Evolutionary conservation across 2,797 vertebrate species (phyloP).

Genomic region (Amazona ochrocephala): DNA sequence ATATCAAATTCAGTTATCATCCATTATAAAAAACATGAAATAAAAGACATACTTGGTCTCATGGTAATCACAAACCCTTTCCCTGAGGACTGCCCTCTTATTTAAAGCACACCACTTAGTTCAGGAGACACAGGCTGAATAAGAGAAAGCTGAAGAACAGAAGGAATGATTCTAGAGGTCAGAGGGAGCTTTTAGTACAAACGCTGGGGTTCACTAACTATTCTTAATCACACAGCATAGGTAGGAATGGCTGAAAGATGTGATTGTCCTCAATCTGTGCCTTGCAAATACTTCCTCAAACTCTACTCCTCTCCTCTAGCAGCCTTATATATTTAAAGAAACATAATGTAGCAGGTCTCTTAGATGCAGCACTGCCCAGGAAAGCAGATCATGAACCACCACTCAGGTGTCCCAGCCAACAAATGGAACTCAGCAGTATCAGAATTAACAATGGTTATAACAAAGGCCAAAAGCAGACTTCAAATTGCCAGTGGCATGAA

Average conservation of each 20-base stretch:
- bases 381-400: neutral
- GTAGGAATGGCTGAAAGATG: neutral
- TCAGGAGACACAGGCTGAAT: neutral
- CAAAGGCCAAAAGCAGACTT: neutral
- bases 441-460: neutral
- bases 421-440: neutral
- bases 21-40: neutral
- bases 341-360: neutral
- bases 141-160: neutral
- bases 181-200: neutral
- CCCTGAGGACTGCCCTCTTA: neutral
- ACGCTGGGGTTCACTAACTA: accelerated
- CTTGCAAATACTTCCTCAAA: neutral
- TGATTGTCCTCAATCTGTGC: neutral
- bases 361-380: neutral
- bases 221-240: neutral
- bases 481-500: neutral
- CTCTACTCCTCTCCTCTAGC: neutral
- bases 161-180: neutral
- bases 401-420: neutral
- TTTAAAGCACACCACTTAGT: neutral
- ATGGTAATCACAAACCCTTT: neutral
- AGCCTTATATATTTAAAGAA: neutral
- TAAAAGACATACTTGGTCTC: neutral
- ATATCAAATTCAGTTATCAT: neutral